Conservation (phyloP, 2,113 vertebrate species). For the Collichthys lucidus region DNA sequence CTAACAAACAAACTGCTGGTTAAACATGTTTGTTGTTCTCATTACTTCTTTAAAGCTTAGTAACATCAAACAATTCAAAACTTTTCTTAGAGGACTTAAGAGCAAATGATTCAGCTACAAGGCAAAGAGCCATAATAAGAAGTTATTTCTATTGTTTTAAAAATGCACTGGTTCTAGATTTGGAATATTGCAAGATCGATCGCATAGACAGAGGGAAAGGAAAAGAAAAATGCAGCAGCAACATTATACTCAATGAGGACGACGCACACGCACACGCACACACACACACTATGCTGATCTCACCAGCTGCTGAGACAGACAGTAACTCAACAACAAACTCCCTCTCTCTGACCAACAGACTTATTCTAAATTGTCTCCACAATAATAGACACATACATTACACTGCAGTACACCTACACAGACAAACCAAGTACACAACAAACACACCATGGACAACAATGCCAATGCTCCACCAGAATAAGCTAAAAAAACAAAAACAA, state of each 20-base stretch:
- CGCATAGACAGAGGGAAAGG: conserved; percentile 3
- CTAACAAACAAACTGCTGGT: neutral
- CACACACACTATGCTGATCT: conserved; percentile 29
- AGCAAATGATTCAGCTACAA: too few relatives aligned
- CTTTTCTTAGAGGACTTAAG: too few relatives aligned
- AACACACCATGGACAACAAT: neutral
- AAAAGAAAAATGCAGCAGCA: conserved; percentile 17
- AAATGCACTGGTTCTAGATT: neutral
- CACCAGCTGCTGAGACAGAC: conserved; percentile 40
- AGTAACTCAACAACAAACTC: conserved; percentile 17
- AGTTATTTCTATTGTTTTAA: neutral
- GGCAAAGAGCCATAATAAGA: too few relatives aligned
- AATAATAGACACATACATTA: neutral
- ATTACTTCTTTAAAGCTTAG: neutral
- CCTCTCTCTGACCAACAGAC: neutral
- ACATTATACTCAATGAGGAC: conserved; percentile 57
- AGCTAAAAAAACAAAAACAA: neutral
- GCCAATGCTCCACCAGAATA: neutral
- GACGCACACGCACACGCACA: conserved; percentile 6
- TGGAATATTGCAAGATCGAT: too few relatives aligned
- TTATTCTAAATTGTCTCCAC: conserved; percentile 1
- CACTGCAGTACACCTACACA: neutral
- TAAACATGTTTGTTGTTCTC: neutral
- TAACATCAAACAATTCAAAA: too few relatives aligned
- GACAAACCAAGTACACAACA: neutral